Evolutionary conservation across 2,888 invertebrate species (phyloP), one percentile per base, ranked within the genome.

Genomic region (Yponomeuta plumbellus): DNA sequence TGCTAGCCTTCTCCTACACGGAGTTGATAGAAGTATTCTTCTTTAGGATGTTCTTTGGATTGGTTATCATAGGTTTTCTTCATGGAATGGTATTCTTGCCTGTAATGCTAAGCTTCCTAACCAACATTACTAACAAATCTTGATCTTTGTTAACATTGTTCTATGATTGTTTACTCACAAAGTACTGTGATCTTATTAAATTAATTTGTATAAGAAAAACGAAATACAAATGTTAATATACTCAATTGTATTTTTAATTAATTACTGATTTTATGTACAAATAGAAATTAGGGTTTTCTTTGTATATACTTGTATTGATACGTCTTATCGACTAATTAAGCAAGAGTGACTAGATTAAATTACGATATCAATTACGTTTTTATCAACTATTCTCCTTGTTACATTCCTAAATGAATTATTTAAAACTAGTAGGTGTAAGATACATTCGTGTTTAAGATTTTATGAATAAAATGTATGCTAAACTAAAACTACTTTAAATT

Each of bases 31-130:
- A 96, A 86, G 92, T 96, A 66, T 98, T 97, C 81, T 99, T 98
- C 89, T 99, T 99, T 84, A 94, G 98, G 79, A 98, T 99, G 98
- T 98, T 98, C 80, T 92, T 99, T 70, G 96, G 97, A 66, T 97
- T 99, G 73, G 98, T 99, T 1, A 76, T 98, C 17, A 94, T 98
- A 76, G 98, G 99, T 5, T 97, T 98, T 0, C 87, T 95, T 0
- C 98, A 99, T 79, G 98, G 98, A 4, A 93, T 99, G 73, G 92
- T 99, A 74, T 95, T 99, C 78, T 91, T 98, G 77, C 99, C 99
- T 5, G 97, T 97, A 6, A 80, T 99, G 11, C 92, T 99, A 67
- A 97, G 97, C 83, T 95, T 95, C 79, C 83, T 96, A 59, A 79
- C 74, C 70, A 78, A 84, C 71, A 61, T 84, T 22, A 78, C 65